Percentiles rank a stretch among this genome's conserved stretches.
phyloP scores from a whole-genome alignment of 2,113 vertebrate species.

The Pygathrix nemaeus region DNA sequence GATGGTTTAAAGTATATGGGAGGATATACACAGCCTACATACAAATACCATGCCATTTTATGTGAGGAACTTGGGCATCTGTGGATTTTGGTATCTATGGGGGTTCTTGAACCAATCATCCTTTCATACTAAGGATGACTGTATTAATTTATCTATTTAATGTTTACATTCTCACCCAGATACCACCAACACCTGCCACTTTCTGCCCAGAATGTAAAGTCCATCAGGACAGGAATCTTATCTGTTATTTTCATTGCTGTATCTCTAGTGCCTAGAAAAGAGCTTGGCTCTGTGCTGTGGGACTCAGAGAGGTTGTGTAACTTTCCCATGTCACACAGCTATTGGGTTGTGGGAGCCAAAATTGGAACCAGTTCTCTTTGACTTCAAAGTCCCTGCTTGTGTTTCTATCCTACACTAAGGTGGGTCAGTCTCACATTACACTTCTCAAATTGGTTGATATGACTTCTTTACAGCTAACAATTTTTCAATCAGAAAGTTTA shows the following conservation, averaged over 20 bases:
- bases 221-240: neutral
- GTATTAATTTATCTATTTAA: neutral
- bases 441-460: neutral
- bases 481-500: neutral
- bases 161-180: neutral
- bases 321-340: neutral
- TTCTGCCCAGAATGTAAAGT: neutral
- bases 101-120: neutral
- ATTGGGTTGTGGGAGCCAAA: neutral
- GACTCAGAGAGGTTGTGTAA: neutral
- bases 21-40: too few species aligned
- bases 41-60: too few species aligned
- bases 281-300: neutral
- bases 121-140: neutral
- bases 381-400: neutral
- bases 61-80: too few species aligned
- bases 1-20: too few species aligned
- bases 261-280: too few species aligned
- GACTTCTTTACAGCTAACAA: neutral
- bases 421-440: fast-evolving
- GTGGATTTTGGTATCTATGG: neutral
- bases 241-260: neutral
- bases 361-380: neutral
- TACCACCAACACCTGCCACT: neutral
- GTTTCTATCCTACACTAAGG: neutral